Evolutionary conservation across 2,113 vertebrate genomes (phyloP).

Genomic region (Percina caprodes): DNA sequence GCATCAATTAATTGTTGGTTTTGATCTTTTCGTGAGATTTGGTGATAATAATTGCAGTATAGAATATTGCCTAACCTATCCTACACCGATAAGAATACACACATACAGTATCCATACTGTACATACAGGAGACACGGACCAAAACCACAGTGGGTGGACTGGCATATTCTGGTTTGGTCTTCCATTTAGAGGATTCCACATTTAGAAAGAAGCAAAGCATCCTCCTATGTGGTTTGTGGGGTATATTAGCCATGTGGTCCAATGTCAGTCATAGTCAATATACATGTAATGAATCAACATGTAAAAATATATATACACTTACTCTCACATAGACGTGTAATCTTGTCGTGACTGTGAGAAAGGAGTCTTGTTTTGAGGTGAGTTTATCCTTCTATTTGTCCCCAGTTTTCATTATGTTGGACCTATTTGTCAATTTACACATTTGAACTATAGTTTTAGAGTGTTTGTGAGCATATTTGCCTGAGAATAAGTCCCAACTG

Average conservation of each 20-base stretch:
- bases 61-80: neutral
- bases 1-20: no score
- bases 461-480: neutral
- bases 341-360: neutral
- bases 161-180: conserved; percentile 30
- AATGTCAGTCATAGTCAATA: neutral
- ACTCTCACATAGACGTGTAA: neutral
- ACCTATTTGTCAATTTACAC: neutral
- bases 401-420: neutral
- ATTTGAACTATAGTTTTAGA: neutral
- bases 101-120: neutral
- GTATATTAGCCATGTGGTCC: neutral
- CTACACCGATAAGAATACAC: neutral
- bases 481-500: neutral
- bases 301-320: no score
- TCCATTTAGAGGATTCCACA: conserved; percentile 57
- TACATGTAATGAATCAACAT: neutral
- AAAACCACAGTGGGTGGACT: conserved; percentile 48
- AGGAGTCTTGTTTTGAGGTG: neutral
- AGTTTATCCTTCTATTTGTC: neutral
- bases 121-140: conserved; percentile 20
- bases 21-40: neutral
- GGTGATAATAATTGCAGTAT: neutral
- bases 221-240: neutral
- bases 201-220: conserved; percentile 33